Conservation (phyloP, 2,113 vertebrate genomes). For the Saccopteryx bilineata region DNA sequence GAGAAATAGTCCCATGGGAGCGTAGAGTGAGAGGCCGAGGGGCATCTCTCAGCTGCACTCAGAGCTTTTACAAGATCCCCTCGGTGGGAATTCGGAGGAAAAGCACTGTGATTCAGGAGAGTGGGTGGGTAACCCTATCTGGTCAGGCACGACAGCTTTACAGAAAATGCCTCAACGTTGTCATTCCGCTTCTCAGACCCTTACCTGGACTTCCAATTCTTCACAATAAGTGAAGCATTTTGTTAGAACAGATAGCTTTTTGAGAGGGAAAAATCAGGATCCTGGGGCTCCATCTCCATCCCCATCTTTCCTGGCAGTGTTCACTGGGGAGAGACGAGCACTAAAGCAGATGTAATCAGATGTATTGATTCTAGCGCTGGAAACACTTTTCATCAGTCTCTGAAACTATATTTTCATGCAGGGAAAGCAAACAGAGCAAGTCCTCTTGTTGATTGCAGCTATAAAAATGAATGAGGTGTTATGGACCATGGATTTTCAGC, state of each 20-base stretch:
- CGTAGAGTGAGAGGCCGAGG: background rate
- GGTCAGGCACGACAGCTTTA: background rate
- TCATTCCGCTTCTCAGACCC: constrained; percentile 1
- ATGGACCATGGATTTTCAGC: constrained; percentile 17
- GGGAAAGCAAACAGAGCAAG: constrained; percentile 62
- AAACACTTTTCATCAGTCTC: constrained; percentile 71
- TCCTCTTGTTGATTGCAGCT: constrained; percentile 58
- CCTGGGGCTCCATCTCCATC: background rate
- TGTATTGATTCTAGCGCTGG: constrained; percentile 66
- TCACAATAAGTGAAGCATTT: constrained; percentile 60
- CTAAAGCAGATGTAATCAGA: constrained; percentile 65
- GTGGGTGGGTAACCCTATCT: background rate
- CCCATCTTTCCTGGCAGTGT: constrained; percentile 16
- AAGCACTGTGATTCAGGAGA: constrained; percentile 32
- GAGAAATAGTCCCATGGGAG: background rate
- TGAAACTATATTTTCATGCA: constrained; percentile 74
- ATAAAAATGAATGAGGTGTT: constrained; percentile 64
- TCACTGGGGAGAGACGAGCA: background rate
- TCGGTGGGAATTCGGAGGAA: background rate
- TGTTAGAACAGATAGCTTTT: constrained; percentile 63
- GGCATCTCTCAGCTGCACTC: background rate
- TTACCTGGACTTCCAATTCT: constrained; percentile 21
- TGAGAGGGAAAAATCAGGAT: constrained; percentile 17
- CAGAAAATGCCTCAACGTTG: background rate
- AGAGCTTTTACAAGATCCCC: background rate